Evolutionary conservation across 2,797 vertebrate species (phyloP).

Genomic region (Tokudaia muenninki): DNA sequence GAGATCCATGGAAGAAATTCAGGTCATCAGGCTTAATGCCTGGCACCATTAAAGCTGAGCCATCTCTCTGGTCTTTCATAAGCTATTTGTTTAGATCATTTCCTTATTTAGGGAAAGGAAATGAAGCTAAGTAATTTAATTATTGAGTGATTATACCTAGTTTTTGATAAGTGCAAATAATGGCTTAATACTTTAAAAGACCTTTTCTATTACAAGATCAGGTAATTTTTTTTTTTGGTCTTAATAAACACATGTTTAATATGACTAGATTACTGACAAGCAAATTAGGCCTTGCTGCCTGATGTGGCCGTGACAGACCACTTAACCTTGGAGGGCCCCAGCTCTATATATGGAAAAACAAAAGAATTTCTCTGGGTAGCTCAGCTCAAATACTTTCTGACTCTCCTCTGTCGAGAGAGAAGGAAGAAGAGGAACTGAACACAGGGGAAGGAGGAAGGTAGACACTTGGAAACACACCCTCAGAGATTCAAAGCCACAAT

Average conservation of each 20-base stretch:
- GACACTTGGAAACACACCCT: not conserved
- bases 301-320: not conserved
- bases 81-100: not conserved
- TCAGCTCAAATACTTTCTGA: not conserved
- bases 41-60: not conserved
- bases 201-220: not conserved
- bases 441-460: not conserved
- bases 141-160: not conserved
- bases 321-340: not conserved
- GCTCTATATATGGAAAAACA: not conserved
- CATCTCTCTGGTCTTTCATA: not conserved
- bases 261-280: not conserved
- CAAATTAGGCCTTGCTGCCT: not conserved
- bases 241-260: not conserved
- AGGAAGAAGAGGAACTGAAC: not conserved
- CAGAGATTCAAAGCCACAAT: not conserved
- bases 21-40: no score
- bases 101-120: not conserved
- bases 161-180: not conserved
- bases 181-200: slow-evolving; percentile 40
- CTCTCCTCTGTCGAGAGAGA: not conserved
- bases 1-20: not conserved
- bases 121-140: not conserved
- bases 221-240: not conserved
- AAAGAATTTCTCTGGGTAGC: not conserved